Base-by-base conservation (phyloP, 2,797 vertebrate species). In the Anolis apletophallus region DNA sequence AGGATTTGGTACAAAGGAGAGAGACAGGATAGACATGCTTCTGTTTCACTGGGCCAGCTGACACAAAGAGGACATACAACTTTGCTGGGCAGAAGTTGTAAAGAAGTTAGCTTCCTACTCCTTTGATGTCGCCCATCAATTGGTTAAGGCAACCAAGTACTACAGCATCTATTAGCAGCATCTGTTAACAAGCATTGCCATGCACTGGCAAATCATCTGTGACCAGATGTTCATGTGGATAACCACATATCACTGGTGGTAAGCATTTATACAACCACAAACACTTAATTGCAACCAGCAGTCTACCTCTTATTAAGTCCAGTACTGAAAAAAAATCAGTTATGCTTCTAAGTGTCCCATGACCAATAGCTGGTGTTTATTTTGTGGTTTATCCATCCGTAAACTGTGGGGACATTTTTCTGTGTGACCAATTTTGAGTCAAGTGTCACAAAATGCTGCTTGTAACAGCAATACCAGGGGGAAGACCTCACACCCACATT, bases 231-330 rank as follows among this genome's bases (percentile, higher is more conserved):
- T 80, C 86, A 32, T 55, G 68, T 72, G 32, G 57, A 87, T 78
- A 87, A 83, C 86, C 81, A 87, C 86, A 83, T 78, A 79, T 83
- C 86, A 79, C 36, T 87, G 81, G 67, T 72, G 64, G 81, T 78
- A 64, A 78, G 64, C 68, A 73, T 80, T 87, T 84, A 83, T 74
- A 87, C 46, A 87, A 83, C 86, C 75, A 80, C 74, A 83, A 83
- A 72, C 23, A 32, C 81, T 69, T 79, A 80, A 87, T 74, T 87
- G 61, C 75, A 67, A 84, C 57, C 86, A 87, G 86, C 68, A 80
- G 68, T n/a, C 81, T 46, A 79, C 71, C 81, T 84, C 55, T 64
- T 77, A 36, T 52, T 73, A 87, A 79, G 81, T 83, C 74, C 80
- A 87, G 81, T 19, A 34, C 67, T 36, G 64, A 40, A 34, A 34